phyloP scores from a whole-genome alignment of 1,140 invertebrate species.

The Neodiprion fabricii region DNA sequence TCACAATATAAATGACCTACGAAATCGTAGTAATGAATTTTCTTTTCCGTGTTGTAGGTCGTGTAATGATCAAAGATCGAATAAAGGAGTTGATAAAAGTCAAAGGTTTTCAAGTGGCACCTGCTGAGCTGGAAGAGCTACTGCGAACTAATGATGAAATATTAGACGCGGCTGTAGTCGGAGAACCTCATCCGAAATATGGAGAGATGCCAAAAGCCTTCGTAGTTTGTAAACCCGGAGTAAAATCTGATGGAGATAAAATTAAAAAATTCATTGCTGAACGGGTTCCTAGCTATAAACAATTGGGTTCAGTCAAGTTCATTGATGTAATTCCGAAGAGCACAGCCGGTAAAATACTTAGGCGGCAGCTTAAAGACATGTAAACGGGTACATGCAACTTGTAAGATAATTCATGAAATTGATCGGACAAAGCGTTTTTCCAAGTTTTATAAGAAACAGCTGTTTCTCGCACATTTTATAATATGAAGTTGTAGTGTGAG shows the following conservation, averaged over 20 bases:
- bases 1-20: too few species aligned
- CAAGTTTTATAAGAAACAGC: too few species aligned
- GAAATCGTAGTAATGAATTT: constrained; percentile 51
- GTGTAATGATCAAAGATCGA: constrained; percentile 61
- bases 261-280: constrained; percentile 63
- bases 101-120: constrained; percentile 61
- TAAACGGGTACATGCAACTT: not conserved
- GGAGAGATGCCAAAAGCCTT: constrained; percentile 80
- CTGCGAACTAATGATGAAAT: constrained; percentile 61
- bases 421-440: too few species aligned
- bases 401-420: too few species aligned
- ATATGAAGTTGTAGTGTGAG: too few species aligned
- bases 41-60: constrained; percentile 54
- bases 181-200: constrained; percentile 72
- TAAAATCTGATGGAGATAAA: constrained; percentile 54
- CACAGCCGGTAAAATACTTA: constrained; percentile 77
- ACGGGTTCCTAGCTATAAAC: constrained; percentile 69
- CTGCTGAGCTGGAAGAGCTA: constrained; percentile 44
- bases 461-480: too few species aligned
- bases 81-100: constrained; percentile 69
- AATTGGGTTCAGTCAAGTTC: constrained; percentile 72
- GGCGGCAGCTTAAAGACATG: constrained; percentile 63
- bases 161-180: constrained; percentile 80
- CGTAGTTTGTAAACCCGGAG: constrained; percentile 64
- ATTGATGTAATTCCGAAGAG: constrained; percentile 76